These are phyloP conservation scores for Drosophila picticornis DNA, from an alignment of 2,888 invertebrate species.

Conservation along the genomic window DNA sequence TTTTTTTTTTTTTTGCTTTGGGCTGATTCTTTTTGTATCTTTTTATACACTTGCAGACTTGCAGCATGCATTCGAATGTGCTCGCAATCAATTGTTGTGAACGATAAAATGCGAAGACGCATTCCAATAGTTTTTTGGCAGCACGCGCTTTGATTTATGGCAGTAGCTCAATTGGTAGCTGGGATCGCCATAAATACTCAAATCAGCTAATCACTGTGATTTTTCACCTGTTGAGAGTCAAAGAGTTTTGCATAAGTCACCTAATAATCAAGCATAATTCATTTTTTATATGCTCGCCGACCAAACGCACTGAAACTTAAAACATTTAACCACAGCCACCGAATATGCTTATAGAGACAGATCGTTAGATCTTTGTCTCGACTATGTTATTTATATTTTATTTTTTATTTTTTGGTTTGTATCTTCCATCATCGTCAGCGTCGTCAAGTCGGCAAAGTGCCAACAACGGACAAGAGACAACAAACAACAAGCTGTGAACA, in stretches of 20 bases:
- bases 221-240: conserved; percentile 51
- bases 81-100: conserved; percentile 23
- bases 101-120: conserved; percentile 27
- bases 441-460: conserved; percentile 66
- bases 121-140: conserved; percentile 30
- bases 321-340: conserved; percentile 10
- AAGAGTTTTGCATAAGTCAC: conserved; percentile 71
- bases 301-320: conserved; percentile 7
- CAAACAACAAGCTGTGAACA: conserved; percentile 57
- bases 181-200: conserved; percentile 51
- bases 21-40: conserved; percentile 8
- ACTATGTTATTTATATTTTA: neutral
- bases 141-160: conserved; percentile 65
- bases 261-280: conserved; percentile 76
- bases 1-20: conserved; percentile 24
- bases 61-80: conserved; percentile 13
- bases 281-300: conserved; percentile 66
- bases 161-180: conserved; percentile 50
- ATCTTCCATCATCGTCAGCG: conserved; percentile 52
- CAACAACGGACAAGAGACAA: conserved; percentile 54
- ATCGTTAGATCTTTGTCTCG: conserved; percentile 64
- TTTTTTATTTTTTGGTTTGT: conserved; percentile 4
- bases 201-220: conserved; percentile 69
- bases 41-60: conserved; percentile 9
- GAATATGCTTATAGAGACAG: conserved; percentile 26